Evolutionary conservation across 2,797 vertebrate genomes (phyloP), one percentile per base, ranked within the genome.

Genomic region (Alca torda): DNA sequence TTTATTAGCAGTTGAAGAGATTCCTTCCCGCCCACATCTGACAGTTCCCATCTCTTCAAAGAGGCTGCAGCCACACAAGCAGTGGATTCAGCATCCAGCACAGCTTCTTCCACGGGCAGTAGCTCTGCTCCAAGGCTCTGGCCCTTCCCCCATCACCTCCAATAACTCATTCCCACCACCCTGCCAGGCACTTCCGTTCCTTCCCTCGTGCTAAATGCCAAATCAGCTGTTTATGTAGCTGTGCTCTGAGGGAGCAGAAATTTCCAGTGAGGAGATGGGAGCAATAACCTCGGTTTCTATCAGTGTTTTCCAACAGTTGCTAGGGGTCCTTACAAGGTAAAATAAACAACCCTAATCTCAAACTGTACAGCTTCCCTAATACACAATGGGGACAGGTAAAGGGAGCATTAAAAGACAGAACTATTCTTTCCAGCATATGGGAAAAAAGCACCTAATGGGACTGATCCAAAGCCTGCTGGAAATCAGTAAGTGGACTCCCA

Each of bases 141-240:
- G 30, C 79, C 77, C 65, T 94, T 75, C 59, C 65, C 72, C 30
- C 61, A 59, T 73, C 90, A 84, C 59, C 74, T 94, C 83, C 83
- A 69, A 43, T 78, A 91, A 91, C 33, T 93, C 93, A 87, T 90
- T 94, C 83, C 86, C 88, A 94, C 83, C 88, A 69, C 76, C 73
- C 77, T 96, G 85, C 80, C 90, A 94, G 57, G 70, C 2, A 0
- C 72, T 95, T 90, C 93, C 6, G 0, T 48, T 93, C 90, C 76
- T 88, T 88, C 59, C 81, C 88, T 61, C 50, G 35, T 76, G 83
- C 80, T 89, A 76, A 94, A 95, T 46, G 92, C 88, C 93, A 93
- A 30, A 96, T 82, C 90, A 95, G 92, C 88, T 95, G 76, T 93
- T 97, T 96, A 65, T 63, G 67, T 96, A 91, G 88, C 96, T 95